Conservation (phyloP, 92 coral and sea anemone species). For the Micromussa lordhowensis region DNA sequence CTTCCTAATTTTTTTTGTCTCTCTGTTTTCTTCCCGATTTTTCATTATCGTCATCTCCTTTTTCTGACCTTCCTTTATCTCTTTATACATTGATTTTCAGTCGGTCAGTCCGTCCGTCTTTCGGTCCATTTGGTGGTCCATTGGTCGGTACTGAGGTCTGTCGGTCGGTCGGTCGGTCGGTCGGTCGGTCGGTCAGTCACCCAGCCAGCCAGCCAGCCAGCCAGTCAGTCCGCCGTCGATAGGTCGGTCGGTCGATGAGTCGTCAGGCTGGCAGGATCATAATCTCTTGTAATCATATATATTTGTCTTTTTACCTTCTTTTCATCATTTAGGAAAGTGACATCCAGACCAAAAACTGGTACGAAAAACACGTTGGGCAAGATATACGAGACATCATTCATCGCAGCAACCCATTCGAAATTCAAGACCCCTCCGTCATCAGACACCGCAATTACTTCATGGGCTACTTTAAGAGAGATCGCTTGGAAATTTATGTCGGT, state of each 20-base stretch:
- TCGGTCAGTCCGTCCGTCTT: not conserved
- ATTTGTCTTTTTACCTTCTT: not conserved
- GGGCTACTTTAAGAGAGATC: conserved; percentile 80
- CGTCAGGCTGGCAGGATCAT: not conserved
- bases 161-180: not conserved
- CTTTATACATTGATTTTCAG: not conserved
- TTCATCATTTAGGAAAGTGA: conserved; percentile 63
- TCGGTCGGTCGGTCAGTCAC: no score
- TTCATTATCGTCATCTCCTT: no score
- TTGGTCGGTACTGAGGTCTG: not conserved
- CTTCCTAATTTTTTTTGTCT: no score
- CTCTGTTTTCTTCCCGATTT: no score
- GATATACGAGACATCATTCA: conserved; percentile 63
- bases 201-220: no score
- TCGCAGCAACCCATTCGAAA: conserved; percentile 78
- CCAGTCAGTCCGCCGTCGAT: no score
- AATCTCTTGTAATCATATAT: no score
- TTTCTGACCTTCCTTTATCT: no score
- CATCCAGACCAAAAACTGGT: conserved; percentile 80
- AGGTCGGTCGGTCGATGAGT: no score
- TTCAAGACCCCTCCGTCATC: conserved; percentile 70
- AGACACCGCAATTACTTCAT: conserved; percentile 78
- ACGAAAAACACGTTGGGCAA: conserved; percentile 69
- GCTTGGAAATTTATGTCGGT: conserved; percentile 75
- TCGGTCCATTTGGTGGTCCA: not conserved